phyloP scores from a whole-genome alignment of 2,113 vertebrate species.

The Phalacrocorax pelagicus region DNA sequence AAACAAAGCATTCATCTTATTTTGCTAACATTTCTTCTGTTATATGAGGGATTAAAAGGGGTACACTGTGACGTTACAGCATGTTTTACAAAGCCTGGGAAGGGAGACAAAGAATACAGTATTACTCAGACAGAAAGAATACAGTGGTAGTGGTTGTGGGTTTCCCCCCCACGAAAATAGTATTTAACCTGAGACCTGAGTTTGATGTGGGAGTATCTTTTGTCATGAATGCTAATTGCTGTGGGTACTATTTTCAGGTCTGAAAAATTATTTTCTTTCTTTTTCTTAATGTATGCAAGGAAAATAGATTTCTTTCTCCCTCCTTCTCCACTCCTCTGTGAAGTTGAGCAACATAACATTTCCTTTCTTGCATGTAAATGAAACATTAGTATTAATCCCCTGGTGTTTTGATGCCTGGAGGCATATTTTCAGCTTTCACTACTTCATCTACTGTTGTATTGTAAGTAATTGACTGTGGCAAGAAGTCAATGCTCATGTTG shows the following conservation, averaged over 20 bases:
- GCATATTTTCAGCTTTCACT: constrained; percentile 66
- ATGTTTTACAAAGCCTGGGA: not conserved
- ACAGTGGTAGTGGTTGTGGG: fast-evolving
- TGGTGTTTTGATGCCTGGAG: constrained; percentile 55
- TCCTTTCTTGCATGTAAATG: constrained; percentile 67
- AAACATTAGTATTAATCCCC: constrained; percentile 68
- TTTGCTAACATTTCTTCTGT: not conserved
- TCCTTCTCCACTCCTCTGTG: not conserved
- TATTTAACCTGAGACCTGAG: not conserved
- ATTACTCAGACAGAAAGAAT: not conserved
- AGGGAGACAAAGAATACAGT: not conserved
- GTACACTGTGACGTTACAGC: not conserved
- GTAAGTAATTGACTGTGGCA: constrained; percentile 70
- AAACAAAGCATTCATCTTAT: not conserved
- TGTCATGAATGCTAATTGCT: not conserved
- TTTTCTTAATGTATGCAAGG: not conserved
- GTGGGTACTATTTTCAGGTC: not conserved
- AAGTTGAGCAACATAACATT: constrained; percentile 24
- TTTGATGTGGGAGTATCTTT: not conserved
- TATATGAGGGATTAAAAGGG: not conserved
- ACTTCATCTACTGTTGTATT: constrained; percentile 61
- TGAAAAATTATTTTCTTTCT: not conserved
- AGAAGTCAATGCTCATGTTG: constrained; percentile 60
- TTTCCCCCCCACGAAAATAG: not conserved
- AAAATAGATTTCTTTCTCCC: not conserved